Conservation (phyloP, 2,797 vertebrate genomes). For the Phaenicophaeus curvirostris region DNA sequence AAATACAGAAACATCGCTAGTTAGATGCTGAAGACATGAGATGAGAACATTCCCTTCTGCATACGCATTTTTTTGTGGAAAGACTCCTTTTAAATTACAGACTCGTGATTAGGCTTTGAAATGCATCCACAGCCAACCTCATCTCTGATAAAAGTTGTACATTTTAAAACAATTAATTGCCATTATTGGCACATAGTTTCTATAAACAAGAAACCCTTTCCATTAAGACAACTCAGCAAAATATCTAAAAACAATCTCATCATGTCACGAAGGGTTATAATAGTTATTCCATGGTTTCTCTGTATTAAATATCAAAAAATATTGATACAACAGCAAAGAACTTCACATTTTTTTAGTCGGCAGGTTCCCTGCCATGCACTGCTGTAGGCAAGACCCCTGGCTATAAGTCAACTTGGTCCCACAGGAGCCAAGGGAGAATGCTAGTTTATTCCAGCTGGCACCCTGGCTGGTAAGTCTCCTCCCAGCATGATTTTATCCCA, state of each 20-base stretch:
- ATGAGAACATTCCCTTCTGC: slow-evolving; percentile 31
- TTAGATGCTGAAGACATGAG: neutral
- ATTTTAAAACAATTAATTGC: neutral
- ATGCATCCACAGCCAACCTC: neutral
- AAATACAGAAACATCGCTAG: slow-evolving; percentile 19
- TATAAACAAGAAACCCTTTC: neutral
- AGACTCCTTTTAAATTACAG: neutral
- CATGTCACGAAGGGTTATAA: neutral
- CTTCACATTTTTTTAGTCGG: neutral
- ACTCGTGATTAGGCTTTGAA: neutral
- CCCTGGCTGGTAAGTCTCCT: neutral
- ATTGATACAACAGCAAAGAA: neutral
- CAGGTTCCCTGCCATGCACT: neutral
- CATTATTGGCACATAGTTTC: neutral
- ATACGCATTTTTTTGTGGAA: neutral
- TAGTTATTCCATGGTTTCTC: neutral
- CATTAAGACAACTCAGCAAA: neutral
- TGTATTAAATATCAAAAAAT: neutral
- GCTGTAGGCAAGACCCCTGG: neutral
- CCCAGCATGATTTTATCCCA: neutral
- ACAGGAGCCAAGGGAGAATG: neutral
- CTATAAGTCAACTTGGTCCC: neutral
- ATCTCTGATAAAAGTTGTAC: neutral
- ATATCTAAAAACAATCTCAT: neutral
- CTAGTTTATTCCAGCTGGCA: neutral